Conservation (phyloP, 2,797 vertebrate species). For the Poeciliopsis presidionis region DNA sequence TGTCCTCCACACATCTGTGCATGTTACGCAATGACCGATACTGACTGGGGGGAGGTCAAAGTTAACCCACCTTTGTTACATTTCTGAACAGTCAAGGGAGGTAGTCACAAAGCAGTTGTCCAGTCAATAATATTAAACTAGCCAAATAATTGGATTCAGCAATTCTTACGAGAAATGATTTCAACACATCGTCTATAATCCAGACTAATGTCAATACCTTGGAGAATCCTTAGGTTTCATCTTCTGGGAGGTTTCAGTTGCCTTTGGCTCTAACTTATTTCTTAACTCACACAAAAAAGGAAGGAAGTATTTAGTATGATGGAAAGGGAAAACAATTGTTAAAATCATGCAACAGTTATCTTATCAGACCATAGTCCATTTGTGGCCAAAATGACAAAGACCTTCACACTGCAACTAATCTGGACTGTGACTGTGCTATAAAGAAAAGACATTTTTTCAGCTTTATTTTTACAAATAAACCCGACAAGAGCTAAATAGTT, state of each 20-base stretch:
- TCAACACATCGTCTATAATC: neutral
- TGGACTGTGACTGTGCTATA: neutral
- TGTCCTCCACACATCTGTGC: neutral
- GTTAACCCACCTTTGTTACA: neutral
- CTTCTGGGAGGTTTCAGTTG: neutral
- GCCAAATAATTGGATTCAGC: neutral
- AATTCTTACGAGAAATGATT: neutral
- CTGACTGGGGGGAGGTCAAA: constrained; percentile 1
- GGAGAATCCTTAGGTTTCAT: neutral
- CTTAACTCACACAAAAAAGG: neutral
- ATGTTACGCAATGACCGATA: neutral
- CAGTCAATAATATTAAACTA: neutral
- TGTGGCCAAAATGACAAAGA: neutral
- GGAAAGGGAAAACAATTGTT: neutral
- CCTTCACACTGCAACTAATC: neutral
- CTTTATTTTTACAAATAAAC: neutral
- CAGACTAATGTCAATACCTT: neutral
- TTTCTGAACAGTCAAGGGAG: neutral
- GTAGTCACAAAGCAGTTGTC: neutral
- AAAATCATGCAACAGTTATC: neutral
- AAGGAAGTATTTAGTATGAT: neutral
- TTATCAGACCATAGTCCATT: neutral
- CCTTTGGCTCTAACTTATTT: neutral
- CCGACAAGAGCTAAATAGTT: neutral
- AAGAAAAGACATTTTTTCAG: neutral